Conservation (phyloP, 2,113 vertebrate species). For the Regulus satrapa region DNA sequence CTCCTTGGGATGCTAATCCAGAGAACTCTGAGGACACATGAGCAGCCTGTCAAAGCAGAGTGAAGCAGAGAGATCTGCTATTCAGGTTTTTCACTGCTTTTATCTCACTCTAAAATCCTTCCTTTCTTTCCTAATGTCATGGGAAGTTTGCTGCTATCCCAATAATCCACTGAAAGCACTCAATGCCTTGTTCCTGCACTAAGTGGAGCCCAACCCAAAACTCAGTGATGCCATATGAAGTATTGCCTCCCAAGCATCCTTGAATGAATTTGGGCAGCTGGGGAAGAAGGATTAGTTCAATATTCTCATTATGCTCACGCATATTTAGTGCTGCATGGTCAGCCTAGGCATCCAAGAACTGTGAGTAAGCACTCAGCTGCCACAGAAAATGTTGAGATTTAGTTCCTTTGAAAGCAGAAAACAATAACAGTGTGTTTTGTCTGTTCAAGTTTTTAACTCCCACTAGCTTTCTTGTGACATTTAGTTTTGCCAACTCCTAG, state of each 20-base stretch:
- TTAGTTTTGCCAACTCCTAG: not conserved
- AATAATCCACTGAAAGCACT: not conserved
- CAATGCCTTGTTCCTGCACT: not conserved
- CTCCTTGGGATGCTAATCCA: not conserved
- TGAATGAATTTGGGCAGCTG: not conserved
- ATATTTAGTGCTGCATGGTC: not conserved
- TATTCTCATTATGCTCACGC: not conserved
- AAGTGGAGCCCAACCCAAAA: not conserved
- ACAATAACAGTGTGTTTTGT: not conserved
- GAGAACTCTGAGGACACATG: not conserved
- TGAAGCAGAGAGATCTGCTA: not conserved
- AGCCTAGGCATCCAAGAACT: not conserved
- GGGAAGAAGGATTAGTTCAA: not conserved
- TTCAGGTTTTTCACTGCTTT: not conserved
- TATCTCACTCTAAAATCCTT: not conserved
- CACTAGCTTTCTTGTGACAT: not conserved
- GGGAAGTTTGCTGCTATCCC: not conserved
- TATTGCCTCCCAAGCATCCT: not conserved
- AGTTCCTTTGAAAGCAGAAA: not conserved
- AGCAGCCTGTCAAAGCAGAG: not conserved
- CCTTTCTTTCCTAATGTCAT: accelerated
- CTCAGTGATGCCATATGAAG: not conserved
- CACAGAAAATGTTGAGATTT: not conserved
- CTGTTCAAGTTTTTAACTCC: not conserved
- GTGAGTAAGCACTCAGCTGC: not conserved